Percentiles rank a stretch among this genome's conserved stretches.
These are phyloP conservation scores for Embiotoca jacksoni DNA, from an alignment of 2,113 vertebrate genomes.

Conservation along the genomic window DNA sequence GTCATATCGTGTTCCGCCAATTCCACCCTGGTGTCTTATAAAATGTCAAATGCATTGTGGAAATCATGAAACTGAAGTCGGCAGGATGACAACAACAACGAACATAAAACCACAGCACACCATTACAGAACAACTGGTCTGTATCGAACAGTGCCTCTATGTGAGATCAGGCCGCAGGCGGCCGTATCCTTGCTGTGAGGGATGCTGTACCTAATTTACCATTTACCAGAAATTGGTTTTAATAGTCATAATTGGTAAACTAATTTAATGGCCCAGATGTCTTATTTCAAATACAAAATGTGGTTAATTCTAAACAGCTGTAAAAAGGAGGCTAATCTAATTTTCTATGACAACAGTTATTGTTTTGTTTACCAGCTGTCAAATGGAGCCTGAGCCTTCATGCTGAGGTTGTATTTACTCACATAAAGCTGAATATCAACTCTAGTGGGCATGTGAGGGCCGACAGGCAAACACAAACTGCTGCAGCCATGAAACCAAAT, in stretches of 20 bases:
- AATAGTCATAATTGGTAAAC: conserved; percentile 1
- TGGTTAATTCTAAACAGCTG: conserved; percentile 17
- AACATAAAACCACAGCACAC: neutral
- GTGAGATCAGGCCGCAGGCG: conserved; percentile 8
- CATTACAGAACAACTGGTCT: conserved; percentile 1
- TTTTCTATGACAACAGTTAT: conserved; percentile 25
- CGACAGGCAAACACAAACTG: conserved; percentile 24
- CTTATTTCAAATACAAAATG: conserved; percentile 18
- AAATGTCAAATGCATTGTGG: neutral
- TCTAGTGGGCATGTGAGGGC: conserved; percentile 14
- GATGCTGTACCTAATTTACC: neutral
- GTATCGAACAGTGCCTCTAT: neutral
- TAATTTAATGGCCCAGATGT: conserved; percentile 34
- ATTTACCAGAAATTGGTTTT: conserved; percentile 29
- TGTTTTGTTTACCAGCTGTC: conserved; percentile 56
- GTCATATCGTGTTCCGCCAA: no score
- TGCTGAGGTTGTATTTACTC: conserved; percentile 6
- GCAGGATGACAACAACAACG: neutral
- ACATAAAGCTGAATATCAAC: conserved; percentile 8
- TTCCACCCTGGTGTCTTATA: no score
- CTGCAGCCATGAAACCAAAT: conserved; percentile 4
- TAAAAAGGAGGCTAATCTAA: conserved; percentile 19
- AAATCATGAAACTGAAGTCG: neutral
- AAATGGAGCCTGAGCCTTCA: conserved; percentile 45
- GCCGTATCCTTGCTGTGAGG: neutral